Percentiles rank a stretch among this genome's conserved stretches.
Conservation (phyloP, 2,113 vertebrate species). For the Egretta garzetta region DNA sequence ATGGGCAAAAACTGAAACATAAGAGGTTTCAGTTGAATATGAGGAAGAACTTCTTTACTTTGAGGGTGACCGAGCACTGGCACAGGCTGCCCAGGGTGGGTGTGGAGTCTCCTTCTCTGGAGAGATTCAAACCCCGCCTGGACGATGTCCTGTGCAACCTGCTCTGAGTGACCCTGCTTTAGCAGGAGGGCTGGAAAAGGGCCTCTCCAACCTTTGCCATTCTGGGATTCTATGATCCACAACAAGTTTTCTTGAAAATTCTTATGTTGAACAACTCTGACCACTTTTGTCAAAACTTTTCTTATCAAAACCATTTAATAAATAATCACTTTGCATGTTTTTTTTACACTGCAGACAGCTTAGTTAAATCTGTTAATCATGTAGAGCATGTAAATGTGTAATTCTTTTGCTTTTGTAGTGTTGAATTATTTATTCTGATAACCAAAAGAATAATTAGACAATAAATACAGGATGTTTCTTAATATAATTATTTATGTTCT, state of each 20-base stretch:
- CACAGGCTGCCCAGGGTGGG: too few species aligned
- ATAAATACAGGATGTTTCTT: not conserved
- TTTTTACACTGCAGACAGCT: not conserved
- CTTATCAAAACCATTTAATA: not conserved
- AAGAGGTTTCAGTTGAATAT: too few species aligned
- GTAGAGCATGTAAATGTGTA: not conserved
- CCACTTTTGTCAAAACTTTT: not conserved
- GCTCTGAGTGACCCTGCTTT: too few species aligned
- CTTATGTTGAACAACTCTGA: not conserved
- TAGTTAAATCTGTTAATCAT: not conserved
- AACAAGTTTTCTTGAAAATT: not conserved
- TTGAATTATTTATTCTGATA: not conserved
- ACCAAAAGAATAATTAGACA: not conserved
- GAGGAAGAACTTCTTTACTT: too few species aligned
- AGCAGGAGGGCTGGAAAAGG: too few species aligned
- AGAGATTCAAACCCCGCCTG: too few species aligned
- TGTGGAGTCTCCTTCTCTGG: too few species aligned
- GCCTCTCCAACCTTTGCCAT: too few species aligned
- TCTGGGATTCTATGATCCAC: not conserved
- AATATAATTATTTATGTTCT: not conserved
- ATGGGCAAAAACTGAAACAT: too few species aligned
- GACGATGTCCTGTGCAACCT: too few species aligned
- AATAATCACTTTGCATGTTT: not conserved
- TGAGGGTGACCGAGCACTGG: too few species aligned
- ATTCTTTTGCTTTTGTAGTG: not conserved